Percentiles rank a stretch among this genome's conserved stretches.
Conservation (phyloP, 2,888 invertebrate genomes). For the Oxycera nigricornis region DNA sequence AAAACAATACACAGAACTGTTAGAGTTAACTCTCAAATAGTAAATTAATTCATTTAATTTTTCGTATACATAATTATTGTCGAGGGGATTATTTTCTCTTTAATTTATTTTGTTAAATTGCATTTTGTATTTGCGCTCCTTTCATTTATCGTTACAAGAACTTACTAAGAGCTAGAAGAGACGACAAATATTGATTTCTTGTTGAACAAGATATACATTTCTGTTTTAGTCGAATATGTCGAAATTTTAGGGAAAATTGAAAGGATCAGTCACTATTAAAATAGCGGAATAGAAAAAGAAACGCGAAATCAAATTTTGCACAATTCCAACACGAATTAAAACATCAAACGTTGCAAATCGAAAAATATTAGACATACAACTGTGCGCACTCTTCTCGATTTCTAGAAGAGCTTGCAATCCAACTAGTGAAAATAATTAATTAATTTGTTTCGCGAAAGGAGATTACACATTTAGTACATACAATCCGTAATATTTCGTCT, state of each 20-base stretch:
- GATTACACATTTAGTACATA: not conserved
- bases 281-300: not conserved
- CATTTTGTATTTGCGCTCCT: conserved; percentile 25
- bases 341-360: too few relatives aligned
- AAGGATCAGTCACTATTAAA: not conserved
- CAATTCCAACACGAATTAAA: not conserved
- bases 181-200: conserved; percentile 15
- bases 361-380: not conserved
- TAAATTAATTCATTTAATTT: conserved; percentile 35
- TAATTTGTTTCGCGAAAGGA: too few relatives aligned
- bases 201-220: conserved; percentile 28
- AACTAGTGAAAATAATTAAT: too few relatives aligned
- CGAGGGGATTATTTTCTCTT: conserved; percentile 9
- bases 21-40: conserved; percentile 26
- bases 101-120: conserved; percentile 39
- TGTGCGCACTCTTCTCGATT: conserved; percentile 36
- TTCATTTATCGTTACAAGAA: not conserved
- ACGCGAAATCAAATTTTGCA: not conserved
- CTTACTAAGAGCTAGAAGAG: too few relatives aligned
- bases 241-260: not conserved
- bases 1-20: too few relatives aligned
- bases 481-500: not conserved
- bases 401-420: conserved; percentile 35
- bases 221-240: not conserved
- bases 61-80: conserved; percentile 11